These are phyloP conservation scores for Venustaconcha ellipsiformis DNA, from an alignment of 1,140 invertebrate species.

Conservation along the genomic window DNA sequence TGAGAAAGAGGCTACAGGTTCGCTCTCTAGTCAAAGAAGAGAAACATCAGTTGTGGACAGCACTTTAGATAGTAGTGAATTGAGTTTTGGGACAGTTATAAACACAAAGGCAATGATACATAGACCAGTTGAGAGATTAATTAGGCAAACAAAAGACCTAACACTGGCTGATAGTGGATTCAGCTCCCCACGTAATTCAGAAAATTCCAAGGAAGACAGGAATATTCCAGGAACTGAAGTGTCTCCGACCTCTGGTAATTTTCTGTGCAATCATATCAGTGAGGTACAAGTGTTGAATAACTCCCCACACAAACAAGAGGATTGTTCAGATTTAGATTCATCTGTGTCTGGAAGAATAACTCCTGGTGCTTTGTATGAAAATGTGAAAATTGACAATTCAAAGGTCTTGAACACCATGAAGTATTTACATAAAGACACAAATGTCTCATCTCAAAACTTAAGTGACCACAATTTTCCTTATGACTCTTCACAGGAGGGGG, in stretches of 20 bases:
- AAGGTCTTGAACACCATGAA: conserved; percentile 33
- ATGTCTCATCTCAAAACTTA: conserved; percentile 31
- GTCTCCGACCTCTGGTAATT: conserved; percentile 8
- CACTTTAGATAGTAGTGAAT: conserved; percentile 29
- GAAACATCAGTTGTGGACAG: conserved; percentile 8
- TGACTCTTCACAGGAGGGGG: neutral
- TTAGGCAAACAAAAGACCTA: conserved; percentile 29
- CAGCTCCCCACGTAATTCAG: conserved; percentile 47
- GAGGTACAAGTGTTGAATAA: conserved; percentile 15
- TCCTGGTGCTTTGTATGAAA: conserved; percentile 28
- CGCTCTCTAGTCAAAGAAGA: too few species aligned
- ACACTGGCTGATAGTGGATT: conserved; percentile 51
- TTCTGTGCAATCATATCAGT: conserved; percentile 32
- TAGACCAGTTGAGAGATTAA: conserved; percentile 26
- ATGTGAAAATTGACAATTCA: conserved; percentile 22
- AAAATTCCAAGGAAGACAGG: conserved; percentile 19
- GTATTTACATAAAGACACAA: conserved; percentile 30
- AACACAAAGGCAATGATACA: conserved; percentile 13
- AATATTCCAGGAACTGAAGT: conserved; percentile 7
- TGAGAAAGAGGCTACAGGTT: too few species aligned
- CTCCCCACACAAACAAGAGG: conserved; percentile 17
- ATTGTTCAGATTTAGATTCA: conserved; percentile 20
- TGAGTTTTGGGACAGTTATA: conserved; percentile 30
- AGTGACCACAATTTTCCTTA: conserved; percentile 12
- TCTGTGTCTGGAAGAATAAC: conserved; percentile 19